These are phyloP conservation scores for Sisyra terminalis DNA, from an alignment of 2,888 invertebrate genomes.

Conservation along the genomic window DNA sequence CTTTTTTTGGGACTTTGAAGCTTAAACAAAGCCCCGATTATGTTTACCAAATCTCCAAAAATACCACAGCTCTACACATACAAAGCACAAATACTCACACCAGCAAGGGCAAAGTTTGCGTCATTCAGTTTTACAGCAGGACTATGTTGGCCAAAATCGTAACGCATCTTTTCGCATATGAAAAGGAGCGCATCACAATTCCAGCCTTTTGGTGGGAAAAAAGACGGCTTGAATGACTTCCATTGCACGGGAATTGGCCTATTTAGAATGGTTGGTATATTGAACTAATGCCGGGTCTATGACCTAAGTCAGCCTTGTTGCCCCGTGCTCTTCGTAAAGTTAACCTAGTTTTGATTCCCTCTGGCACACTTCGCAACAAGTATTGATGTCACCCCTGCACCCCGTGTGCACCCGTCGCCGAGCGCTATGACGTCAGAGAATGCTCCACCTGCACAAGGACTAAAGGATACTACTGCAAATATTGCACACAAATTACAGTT, in stretches of 20 bases:
- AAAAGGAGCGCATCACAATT: slow-evolving; percentile 27
- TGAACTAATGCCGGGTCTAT: slow-evolving; percentile 8
- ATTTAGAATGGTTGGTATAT: slow-evolving; percentile 3
- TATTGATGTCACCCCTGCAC: slow-evolving; percentile 25
- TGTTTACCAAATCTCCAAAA: too few relatives aligned
- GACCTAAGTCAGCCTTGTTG: slow-evolving; percentile 6
- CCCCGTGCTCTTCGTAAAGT: slow-evolving; percentile 7
- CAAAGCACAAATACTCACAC: not conserved
- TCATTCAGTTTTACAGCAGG: slow-evolving; percentile 15
- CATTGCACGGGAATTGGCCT: slow-evolving; percentile 17
- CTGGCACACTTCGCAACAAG: slow-evolving; percentile 31
- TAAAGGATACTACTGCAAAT: not conserved
- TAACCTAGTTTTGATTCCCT: slow-evolving; percentile 24
- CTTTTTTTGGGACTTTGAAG: too few relatives aligned
- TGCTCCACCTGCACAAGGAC: not conserved
- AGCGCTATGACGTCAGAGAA: slow-evolving; percentile 24
- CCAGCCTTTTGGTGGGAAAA: slow-evolving; percentile 19
- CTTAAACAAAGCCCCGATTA: too few relatives aligned
- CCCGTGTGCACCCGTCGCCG: slow-evolving; percentile 14
- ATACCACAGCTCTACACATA: not conserved
- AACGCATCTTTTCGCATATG: slow-evolving; percentile 24
- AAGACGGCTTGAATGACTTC: slow-evolving; percentile 23
- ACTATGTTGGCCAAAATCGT: slow-evolving; percentile 21
- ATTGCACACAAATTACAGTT: too few relatives aligned
- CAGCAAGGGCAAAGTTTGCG: not conserved